Conservation (phyloP, 2,797 vertebrate genomes). For the Lagorchestes hirsutus region DNA sequence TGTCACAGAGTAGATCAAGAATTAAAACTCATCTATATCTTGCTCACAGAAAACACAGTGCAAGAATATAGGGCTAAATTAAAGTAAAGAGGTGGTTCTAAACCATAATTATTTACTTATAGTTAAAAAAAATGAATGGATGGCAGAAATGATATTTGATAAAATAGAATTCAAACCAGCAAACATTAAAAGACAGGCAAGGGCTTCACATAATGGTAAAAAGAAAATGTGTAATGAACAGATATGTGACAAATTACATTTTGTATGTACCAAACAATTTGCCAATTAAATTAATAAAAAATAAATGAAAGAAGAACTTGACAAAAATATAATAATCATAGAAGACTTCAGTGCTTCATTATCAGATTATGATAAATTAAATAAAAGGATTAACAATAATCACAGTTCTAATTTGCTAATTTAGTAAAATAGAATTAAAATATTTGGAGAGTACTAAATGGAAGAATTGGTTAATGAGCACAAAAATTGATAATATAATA, state of each 20-base stretch:
- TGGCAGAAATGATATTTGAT: not conserved
- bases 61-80: not conserved
- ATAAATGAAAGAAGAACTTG: not conserved
- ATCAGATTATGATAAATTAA: not conserved
- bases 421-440: not conserved
- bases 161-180: not conserved
- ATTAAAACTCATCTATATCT: not conserved
- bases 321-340: not conserved
- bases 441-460: not conserved
- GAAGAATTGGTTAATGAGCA: not conserved
- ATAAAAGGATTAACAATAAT: not conserved
- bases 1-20: not conserved
- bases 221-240: not conserved
- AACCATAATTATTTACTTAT: not conserved
- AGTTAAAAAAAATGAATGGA: not conserved
- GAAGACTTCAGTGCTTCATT: not conserved
- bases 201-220: not conserved
- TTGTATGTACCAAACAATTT: not conserved
- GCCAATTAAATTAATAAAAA: not conserved
- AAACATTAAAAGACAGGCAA: not conserved
- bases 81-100: not conserved
- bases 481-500: not conserved
- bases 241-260: not conserved
- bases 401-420: not conserved
- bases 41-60: not conserved